Percentiles rank a stretch among this genome's conserved stretches.
phyloP scores from a whole-genome alignment of 2,888 invertebrate genomes.

The Frankliniella intonsa region DNA sequence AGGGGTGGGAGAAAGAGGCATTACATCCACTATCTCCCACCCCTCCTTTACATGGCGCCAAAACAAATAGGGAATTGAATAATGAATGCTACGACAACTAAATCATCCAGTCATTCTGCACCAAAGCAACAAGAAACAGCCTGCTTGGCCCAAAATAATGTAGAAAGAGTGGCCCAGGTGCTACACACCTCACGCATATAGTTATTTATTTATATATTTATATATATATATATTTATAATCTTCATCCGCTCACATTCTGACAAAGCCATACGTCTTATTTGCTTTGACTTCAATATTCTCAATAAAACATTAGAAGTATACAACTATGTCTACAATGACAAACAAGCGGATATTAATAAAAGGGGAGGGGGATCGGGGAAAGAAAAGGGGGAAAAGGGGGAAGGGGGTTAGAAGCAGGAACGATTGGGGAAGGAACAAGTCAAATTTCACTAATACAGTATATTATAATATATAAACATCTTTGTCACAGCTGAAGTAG shows the following conservation, averaged over 20 bases:
- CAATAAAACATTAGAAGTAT: slow-evolving; percentile 20
- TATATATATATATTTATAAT: slow-evolving; percentile 22
- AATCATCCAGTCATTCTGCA: slow-evolving; percentile 15
- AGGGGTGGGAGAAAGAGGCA: slow-evolving; percentile 16
- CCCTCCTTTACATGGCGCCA: slow-evolving; percentile 25
- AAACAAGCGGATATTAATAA: slow-evolving; percentile 25
- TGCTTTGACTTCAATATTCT: neutral
- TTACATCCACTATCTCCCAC: neutral
- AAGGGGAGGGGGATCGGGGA: neutral
- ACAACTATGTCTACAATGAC: slow-evolving; percentile 25
- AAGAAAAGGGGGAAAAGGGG: neutral
- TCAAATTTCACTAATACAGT: slow-evolving; percentile 25
- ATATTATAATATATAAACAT: slow-evolving; percentile 26
- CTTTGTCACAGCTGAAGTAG: slow-evolving; percentile 24
- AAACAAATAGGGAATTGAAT: slow-evolving; percentile 20
- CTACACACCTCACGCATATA: slow-evolving; percentile 24
- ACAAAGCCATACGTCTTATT: slow-evolving; percentile 9
- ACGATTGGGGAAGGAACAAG: slow-evolving; percentile 22
- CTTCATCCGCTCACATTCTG: slow-evolving; percentile 24
- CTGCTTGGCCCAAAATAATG: slow-evolving; percentile 19
- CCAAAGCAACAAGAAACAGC: slow-evolving; percentile 26
- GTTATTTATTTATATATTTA: slow-evolving; percentile 25
- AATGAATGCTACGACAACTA: slow-evolving; percentile 23
- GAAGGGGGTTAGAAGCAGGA: slow-evolving; percentile 11
- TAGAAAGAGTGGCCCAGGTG: slow-evolving; percentile 18